These are phyloP conservation scores for Sebastes vulpes DNA, from an alignment of 2,797 vertebrate genomes.

Conservation along the genomic window DNA sequence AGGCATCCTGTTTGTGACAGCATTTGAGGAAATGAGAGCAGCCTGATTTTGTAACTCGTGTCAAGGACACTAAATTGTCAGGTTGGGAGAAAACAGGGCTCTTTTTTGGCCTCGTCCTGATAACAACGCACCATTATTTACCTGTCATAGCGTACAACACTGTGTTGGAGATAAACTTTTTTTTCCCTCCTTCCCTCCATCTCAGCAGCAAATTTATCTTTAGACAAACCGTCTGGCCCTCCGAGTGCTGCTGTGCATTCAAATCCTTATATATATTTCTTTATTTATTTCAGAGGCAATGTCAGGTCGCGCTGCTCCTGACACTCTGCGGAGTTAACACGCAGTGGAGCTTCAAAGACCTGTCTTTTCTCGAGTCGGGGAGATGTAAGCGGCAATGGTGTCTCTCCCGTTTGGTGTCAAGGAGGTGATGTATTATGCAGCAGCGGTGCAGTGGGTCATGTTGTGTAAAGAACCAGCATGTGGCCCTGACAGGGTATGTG, in stretches of 20 bases:
- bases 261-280: constrained; percentile 10
- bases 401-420: constrained; percentile 62
- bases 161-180: constrained; percentile 51
- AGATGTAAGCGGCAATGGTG: constrained; percentile 59
- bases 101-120: constrained; percentile 45
- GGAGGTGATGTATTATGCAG: constrained; percentile 76
- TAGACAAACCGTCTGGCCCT: constrained; percentile 39
- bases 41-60: constrained; percentile 43
- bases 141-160: constrained; percentile 51
- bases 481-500: constrained; percentile 45
- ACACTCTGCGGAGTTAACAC: constrained; percentile 61
- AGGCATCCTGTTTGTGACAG: constrained; percentile 17
- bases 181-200: not conserved
- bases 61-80: constrained; percentile 66
- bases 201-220: constrained; percentile 45
- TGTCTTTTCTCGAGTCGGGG: constrained; percentile 50
- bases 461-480: constrained; percentile 57
- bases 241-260: constrained; percentile 39
- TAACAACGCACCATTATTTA: constrained; percentile 70
- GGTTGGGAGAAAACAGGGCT: constrained; percentile 52
- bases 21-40: constrained; percentile 29
- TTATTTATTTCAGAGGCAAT: constrained; percentile 37
- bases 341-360: constrained; percentile 63
- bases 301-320: constrained; percentile 55
- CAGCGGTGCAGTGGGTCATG: constrained; percentile 58